phyloP scores from a whole-genome alignment of 2,113 vertebrate genomes.

The Edolisoma coerulescens region DNA sequence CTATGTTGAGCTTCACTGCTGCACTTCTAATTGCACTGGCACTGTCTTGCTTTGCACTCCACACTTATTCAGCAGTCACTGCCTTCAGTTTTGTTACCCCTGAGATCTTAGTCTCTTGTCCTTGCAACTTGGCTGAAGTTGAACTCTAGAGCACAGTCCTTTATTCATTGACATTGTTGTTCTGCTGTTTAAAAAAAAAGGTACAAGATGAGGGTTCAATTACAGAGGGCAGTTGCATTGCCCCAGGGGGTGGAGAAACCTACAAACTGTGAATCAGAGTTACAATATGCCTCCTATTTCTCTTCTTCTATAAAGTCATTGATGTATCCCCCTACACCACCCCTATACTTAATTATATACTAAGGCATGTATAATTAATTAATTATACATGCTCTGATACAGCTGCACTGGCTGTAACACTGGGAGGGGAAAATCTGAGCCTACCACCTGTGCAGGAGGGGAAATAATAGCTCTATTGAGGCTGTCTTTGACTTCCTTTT shows the following conservation, averaged over 20 bases:
- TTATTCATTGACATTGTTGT: background rate
- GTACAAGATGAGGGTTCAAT: slow-evolving; percentile 6
- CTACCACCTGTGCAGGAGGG: slow-evolving; percentile 44
- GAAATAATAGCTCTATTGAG: slow-evolving; percentile 44
- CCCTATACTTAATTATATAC: slow-evolving; percentile 39
- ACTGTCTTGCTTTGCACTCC: background rate
- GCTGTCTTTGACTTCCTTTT: background rate
- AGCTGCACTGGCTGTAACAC: slow-evolving; percentile 8
- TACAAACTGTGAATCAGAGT: background rate
- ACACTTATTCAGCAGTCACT: background rate
- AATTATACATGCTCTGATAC: slow-evolving; percentile 49
- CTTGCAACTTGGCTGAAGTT: background rate
- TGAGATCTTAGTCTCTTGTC: background rate
- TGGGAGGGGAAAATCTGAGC: slow-evolving; percentile 4
- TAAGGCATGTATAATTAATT: slow-evolving; percentile 58
- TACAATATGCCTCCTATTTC: slow-evolving; percentile 16
- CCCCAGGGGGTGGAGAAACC: slow-evolving; percentile 16
- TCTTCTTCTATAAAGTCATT: background rate
- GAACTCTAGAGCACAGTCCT: background rate
- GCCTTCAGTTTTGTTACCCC: background rate
- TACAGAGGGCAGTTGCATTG: slow-evolving; percentile 21
- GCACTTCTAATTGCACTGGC: background rate
- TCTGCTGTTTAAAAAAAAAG: background rate
- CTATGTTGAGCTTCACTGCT: background rate
- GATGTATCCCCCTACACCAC: background rate